Conservation (phyloP, 2,113 vertebrate species). For the Mustelus asterias region DNA sequence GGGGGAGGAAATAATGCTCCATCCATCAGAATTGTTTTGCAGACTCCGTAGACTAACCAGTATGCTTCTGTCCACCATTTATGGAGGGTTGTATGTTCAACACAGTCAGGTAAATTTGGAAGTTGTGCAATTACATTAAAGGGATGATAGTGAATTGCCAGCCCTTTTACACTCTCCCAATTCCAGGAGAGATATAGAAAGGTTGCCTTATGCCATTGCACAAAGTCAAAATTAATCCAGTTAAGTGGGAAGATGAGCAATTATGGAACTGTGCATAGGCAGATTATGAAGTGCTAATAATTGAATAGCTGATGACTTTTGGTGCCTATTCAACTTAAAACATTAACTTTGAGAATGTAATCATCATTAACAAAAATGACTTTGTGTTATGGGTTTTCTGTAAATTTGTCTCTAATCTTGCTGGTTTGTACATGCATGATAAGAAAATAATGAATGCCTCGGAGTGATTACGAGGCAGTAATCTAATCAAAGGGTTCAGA, state of each 20-base stretch:
- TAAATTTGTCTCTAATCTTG: neutral
- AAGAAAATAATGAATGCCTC: neutral
- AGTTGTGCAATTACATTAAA: neutral
- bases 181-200: neutral
- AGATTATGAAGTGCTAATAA: neutral
- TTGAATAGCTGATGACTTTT: neutral
- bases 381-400: neutral
- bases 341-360: neutral
- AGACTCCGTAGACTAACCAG: no score
- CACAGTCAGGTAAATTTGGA: neutral
- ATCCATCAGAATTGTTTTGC: no score
- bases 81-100: neutral
- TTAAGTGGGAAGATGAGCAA: neutral
- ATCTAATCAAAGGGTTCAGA: neutral
- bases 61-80: no score
- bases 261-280: neutral
- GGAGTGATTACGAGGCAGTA: slow-evolving; percentile 14
- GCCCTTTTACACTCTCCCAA: neutral
- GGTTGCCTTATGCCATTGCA: neutral
- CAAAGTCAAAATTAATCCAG: neutral
- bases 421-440: neutral
- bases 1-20: no score
- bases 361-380: slow-evolving; percentile 5
- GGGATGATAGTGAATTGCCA: neutral
- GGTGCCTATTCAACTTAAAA: neutral